Evolutionary conservation across 2,797 vertebrate genomes (phyloP), one percentile per base, ranked within the genome.

Genomic region (Chiroxiphia lanceolata): DNA sequence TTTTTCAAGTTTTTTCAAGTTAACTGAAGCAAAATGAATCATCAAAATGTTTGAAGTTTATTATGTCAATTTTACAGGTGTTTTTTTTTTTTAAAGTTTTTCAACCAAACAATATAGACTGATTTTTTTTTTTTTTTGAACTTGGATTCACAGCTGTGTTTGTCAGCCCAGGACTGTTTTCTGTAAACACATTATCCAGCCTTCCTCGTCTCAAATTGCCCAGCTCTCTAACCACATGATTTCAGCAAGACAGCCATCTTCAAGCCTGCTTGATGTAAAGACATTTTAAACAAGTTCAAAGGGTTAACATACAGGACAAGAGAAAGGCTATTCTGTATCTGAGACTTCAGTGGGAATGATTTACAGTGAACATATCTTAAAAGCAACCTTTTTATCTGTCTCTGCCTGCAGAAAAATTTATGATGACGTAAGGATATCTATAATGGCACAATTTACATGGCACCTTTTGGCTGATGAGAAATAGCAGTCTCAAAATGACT

Each of bases 321-420:
- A 86, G 31, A 79, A 89, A 78, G 38, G 54, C 33, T 93, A 69
- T 95, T 81, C 85, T 86, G 21, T 78, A 83, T 57, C 87, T 80
- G 33, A 54, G 72, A 44, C 56, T 94, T 93, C 82, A 81, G 61
- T 51, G 25, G 79, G 61, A 78, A 72, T 94, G 93, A 95, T 95
- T 95, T 96, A 94, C 69, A 1, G 2, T 59, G 91, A 85, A 38
- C 54, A 12, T 88, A 90, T 84, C 93, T 93, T 83, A 83, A 34
- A 95, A 92, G 40, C 53, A 87, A 87, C 93, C 91, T 95, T 87
- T 91, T 89, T 70, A 94, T 89, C 76, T 93, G 53, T 71, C 50
- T 83, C 80, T 91, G 72, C 72, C 82, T 74, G 76, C 57, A 78
- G 76, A 91, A 94, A 93, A 96, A 96, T 69, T 90, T 88, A 93